Conservation (phyloP, 1,140 invertebrate genomes). For the Phymorhynchus buccinoides region DNA sequence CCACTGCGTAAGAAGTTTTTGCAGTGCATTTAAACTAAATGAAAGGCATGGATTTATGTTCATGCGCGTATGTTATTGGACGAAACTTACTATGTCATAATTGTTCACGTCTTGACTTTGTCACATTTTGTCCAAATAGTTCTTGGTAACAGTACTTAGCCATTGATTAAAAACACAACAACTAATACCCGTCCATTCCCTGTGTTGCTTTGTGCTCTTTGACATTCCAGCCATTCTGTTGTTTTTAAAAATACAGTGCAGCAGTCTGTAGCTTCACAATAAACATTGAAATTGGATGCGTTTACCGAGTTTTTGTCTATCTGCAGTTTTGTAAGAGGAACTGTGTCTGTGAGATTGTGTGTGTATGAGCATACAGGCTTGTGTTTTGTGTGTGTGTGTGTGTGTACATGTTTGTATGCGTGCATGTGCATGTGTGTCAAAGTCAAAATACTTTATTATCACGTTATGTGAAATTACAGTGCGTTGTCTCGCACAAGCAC, state of each 20-base stretch:
- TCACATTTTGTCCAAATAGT: background rate
- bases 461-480: too few relatives aligned
- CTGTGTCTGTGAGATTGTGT: background rate
- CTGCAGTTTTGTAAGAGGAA: background rate
- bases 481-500: too few relatives aligned
- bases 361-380: background rate
- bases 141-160: background rate
- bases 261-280: background rate
- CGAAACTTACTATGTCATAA: background rate
- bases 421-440: too few relatives aligned
- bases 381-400: background rate
- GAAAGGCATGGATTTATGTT: background rate
- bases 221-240: background rate
- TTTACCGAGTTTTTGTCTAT: background rate
- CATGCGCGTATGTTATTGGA: background rate
- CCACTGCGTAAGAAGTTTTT: background rate
- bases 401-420: background rate
- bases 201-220: background rate
- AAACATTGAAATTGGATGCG: background rate
- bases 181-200: background rate
- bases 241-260: background rate
- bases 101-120: background rate
- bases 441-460: too few relatives aligned
- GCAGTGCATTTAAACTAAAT: background rate
- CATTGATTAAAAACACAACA: background rate